phyloP scores from a whole-genome alignment of 2,797 vertebrate genomes.

The Crocidura indochinensis region DNA sequence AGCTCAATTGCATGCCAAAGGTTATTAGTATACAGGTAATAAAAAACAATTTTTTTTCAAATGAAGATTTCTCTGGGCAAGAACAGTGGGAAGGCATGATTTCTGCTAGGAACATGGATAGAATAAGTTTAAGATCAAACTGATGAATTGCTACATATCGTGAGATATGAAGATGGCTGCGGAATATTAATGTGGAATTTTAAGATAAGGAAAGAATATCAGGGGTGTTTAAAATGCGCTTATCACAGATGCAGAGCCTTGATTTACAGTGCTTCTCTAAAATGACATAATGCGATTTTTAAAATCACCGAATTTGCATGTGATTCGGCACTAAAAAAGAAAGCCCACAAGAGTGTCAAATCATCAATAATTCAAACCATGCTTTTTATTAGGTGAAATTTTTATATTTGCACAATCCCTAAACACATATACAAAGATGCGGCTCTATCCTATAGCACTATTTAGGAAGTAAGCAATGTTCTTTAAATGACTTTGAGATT shows the following conservation, averaged over 20 bases:
- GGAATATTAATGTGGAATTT: conserved; percentile 45
- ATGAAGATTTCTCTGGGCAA: background rate
- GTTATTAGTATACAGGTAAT: background rate
- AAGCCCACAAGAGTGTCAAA: background rate
- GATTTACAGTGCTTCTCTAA: background rate
- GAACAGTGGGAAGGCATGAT: background rate
- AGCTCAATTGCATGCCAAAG: background rate
- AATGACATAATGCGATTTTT: conserved; percentile 21
- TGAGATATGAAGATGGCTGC: conserved; percentile 12
- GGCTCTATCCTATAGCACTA: conserved; percentile 2
- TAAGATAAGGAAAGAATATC: conserved; percentile 31
- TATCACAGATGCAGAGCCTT: background rate
- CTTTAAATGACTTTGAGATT: conserved; percentile 40
- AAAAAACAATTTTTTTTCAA: background rate
- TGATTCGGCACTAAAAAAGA: background rate
- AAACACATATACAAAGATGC: background rate
- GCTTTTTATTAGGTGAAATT: conserved; percentile 17
- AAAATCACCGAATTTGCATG: background rate
- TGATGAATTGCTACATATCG: background rate
- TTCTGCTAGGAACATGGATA: background rate
- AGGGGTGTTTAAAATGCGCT: conserved; percentile 32
- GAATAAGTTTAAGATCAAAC: conserved; percentile 23
- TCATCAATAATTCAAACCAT: conserved; percentile 55
- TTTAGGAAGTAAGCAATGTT: conserved; percentile 1
- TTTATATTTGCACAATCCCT: conserved; percentile 2